A percentile compares a stretch with the other conserved stretches of the same genome.
phyloP scores from a whole-genome alignment of 2,888 invertebrate species.

The Ormyrus thymus region DNA sequence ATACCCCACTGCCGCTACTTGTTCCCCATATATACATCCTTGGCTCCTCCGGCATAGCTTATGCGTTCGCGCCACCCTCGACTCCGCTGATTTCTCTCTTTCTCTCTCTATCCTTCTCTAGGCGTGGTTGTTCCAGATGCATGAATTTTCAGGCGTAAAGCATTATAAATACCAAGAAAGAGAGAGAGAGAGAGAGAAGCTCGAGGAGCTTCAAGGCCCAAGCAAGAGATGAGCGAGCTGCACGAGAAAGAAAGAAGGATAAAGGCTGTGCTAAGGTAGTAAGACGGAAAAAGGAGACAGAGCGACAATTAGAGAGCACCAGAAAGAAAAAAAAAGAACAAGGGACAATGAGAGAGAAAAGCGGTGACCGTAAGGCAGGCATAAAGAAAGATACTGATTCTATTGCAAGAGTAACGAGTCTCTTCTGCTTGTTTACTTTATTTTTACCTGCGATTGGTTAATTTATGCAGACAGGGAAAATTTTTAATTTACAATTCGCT shows the following conservation, averaged over 20 bases:
- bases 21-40: conserved; percentile 25
- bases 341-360: background rate
- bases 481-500: conserved; percentile 45
- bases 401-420: background rate
- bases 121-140: conserved; percentile 65
- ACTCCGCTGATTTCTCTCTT: conserved; percentile 40
- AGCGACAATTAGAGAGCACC: background rate
- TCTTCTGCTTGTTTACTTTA: background rate
- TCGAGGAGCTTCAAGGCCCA: background rate
- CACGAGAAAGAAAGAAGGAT: conserved; percentile 7
- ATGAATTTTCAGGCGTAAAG: conserved; percentile 63
- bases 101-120: conserved; percentile 57
- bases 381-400: background rate
- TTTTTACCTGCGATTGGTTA: conserved; percentile 26
- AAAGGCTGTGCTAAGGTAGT: background rate
- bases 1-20: conserved; percentile 60
- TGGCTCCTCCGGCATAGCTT: background rate
- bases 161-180: conserved; percentile 56
- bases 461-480: conserved; percentile 29
- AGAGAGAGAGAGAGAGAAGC: conserved; percentile 1
- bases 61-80: conserved; percentile 36
- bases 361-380: background rate
- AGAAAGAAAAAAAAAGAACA: background rate
- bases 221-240: background rate
- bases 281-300: background rate